Base-by-base conservation (phyloP, 64 coral and sea anemone genomes). In the Pocillopora damicornis region DNA sequence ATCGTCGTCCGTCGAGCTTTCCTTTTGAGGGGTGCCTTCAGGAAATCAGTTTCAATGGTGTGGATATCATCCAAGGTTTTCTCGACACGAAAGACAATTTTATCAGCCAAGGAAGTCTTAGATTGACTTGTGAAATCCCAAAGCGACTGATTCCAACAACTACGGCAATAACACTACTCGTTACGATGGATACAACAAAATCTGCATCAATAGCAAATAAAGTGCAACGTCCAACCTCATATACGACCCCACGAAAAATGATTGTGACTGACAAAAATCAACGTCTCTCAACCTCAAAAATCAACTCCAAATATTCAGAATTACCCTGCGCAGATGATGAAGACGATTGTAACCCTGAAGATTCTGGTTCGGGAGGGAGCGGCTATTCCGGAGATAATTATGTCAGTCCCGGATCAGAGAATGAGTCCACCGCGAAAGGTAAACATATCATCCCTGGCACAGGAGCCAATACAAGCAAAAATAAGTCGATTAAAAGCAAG, bases 21-120 rank as follows among this genome's bases (percentile, higher is more conserved):
- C n/a, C 37, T 18, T 85, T 85, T 58, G 81, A 72, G 10, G 81
- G 81, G 10, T 85, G 81, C 72, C 38, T 85, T 14, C 81, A 85
- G 17, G 81, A 85, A 42, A 51, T 85, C 35, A 68, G 51, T 25
- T 68, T 85, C 22, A 85, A 85, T 15, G 37, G 36, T 45, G 63
- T 85, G 14, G 81, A 85, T 73, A 45, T 85, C 26, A 42, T 85
- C 56, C 38, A 85, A 30, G 81, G 62, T 13, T 35, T 85, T 58
- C 20, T 73, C 22, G 57, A 57, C 68, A 18, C 12, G 58, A 38
- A 72, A 68, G 22, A 56, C 9, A 63, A 15, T 2, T 85, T 72
- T 9, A 71, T 22, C 56, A 57, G 20, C 37, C 65, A 72, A 58
- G 81, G 81, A 14, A 63, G 65, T 18, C 81, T 63, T 8, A 85